Conservation (phyloP, 2,888 invertebrate genomes). For the Creontiades dilutus region DNA sequence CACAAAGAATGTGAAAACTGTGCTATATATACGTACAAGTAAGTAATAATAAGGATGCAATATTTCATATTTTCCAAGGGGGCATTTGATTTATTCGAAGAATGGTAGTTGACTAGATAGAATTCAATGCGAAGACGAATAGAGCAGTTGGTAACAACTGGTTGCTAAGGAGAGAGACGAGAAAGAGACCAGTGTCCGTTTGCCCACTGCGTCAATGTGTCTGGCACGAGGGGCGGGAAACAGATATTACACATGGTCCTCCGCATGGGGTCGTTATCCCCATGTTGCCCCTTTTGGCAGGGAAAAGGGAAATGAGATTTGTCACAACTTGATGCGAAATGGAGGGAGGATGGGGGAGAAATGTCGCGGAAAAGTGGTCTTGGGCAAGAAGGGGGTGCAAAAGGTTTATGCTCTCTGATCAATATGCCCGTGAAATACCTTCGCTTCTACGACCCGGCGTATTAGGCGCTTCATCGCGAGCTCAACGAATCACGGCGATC, state of each 20-base stretch:
- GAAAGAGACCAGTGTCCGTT: not conserved
- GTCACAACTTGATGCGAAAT: slow-evolving; percentile 27
- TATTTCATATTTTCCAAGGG: too few species aligned
- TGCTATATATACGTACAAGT: too few species aligned
- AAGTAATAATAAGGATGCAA: too few species aligned
- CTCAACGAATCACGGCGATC: too few species aligned
- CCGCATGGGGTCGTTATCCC: slow-evolving; percentile 15
- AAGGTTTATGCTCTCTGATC: not conserved
- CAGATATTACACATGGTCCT: slow-evolving; percentile 3
- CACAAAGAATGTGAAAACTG: too few species aligned
- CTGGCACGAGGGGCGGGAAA: not conserved
- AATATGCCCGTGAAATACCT: slow-evolving; percentile 10
- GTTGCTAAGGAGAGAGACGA: not conserved
- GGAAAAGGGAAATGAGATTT: slow-evolving; percentile 16
- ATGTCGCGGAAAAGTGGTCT: slow-evolving; percentile 36
- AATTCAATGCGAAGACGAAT: not conserved
- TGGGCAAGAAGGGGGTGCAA: not conserved
- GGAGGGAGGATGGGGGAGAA: not conserved
- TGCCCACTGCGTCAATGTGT: not conserved
- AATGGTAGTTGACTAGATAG: not conserved
- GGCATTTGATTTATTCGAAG: not conserved
- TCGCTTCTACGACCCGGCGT: not conserved
- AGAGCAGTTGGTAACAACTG: slow-evolving; percentile 3
- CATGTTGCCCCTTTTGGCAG: not conserved
- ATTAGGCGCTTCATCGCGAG: not conserved